phyloP scores from a whole-genome alignment of 2,113 vertebrate species.

The Conger conger region DNA sequence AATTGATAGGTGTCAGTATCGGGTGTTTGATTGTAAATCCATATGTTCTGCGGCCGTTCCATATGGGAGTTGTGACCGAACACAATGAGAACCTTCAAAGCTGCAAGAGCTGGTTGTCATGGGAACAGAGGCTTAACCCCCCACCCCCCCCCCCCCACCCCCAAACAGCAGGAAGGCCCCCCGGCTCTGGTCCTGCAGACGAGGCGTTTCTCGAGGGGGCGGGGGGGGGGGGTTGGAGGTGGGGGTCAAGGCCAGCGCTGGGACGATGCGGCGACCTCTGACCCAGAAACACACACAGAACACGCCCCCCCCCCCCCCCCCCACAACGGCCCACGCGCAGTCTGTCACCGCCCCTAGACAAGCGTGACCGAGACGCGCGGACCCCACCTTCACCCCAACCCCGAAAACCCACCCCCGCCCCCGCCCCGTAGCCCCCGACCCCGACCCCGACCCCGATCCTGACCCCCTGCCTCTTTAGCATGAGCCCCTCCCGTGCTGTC shows the following conservation, averaged over 20 bases:
- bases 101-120: constrained; percentile 15
- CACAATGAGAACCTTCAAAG: constrained; percentile 12
- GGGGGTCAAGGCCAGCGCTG: constrained; percentile 2
- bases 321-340: constrained; percentile 16
- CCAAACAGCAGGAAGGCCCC: not conserved
- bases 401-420: not conserved
- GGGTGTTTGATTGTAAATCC: not conserved
- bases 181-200: constrained; percentile 12
- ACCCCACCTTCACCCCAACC: not conserved
- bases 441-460: not conserved
- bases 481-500: not conserved
- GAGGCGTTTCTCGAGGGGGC: constrained; percentile 14
- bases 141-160: not conserved
- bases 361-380: not conserved
- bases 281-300: constrained; percentile 24
- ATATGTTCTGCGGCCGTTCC: not conserved
- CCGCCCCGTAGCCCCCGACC: not conserved
- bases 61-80: not conserved
- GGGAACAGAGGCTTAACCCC: constrained; percentile 33
- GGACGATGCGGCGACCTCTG: constrained; percentile 17
- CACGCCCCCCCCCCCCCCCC: constrained; percentile 1
- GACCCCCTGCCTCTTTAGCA: not conserved
- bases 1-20: not conserved
- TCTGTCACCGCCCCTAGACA: constrained; percentile 22
- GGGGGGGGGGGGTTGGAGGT: not conserved